Base-by-base conservation (phyloP, 2,113 vertebrate genomes). In the Toxotes jaculatrix region DNA sequence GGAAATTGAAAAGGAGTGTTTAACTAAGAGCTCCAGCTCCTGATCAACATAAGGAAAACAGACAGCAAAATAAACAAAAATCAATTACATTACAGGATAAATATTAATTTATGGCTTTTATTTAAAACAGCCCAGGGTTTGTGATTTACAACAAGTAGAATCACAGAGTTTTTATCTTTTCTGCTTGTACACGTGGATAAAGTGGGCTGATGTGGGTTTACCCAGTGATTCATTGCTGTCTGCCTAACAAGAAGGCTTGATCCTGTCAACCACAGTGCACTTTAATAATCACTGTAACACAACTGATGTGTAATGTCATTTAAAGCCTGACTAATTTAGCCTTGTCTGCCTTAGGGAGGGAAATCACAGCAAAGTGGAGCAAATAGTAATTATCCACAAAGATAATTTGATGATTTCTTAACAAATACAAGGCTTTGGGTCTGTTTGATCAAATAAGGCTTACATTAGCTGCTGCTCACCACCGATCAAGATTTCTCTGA, bases 241-340 rank as follows among this genome's bases (percentile, higher is more conserved):
- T 78, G 87, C 60, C 64, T 66, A 80, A 85, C 84, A 85, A 88
- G 70, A 80, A 63, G 61, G 59, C 57, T 88, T 85, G 85, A 88
- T 90, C 75, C 80, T 66, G 84, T 80, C 80, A 86, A 90, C 87
- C 84, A 78, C 83, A 86, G 60, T 75, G 83, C 79, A 65, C 74
- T 79, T 70, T 88, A 82, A 88, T 89, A 83, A 91, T 80, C 79
- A 80, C 57, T 87, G 74, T 42, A 84, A 87, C 79, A 82, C 83
- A 76, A 74, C 69, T 83, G 40, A 66, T 79, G 78, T 76, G 57
- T 76, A 89, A 88, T 84, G 82, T 79, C 75, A 81, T 87, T 84
- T 89, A 85, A 83, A 88, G 79, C 71, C 68, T 80, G 78, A 87
- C 90, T 90, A 93, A 88, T 93, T 91, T 83, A 66, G 66, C 17